These are phyloP conservation scores for Hesperia comma DNA, from an alignment of 2,888 invertebrate genomes.

Conservation along the genomic window DNA sequence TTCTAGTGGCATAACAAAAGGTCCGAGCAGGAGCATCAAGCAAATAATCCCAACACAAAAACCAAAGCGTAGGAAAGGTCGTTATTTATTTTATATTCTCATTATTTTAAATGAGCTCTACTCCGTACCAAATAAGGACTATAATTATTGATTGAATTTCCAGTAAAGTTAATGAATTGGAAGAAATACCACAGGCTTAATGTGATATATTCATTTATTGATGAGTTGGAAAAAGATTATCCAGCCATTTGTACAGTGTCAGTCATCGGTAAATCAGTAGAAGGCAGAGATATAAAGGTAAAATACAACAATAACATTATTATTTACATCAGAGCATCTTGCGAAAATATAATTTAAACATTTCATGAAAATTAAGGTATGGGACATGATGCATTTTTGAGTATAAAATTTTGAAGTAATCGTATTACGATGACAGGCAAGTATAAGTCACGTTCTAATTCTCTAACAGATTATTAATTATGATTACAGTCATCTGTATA, in stretches of 20 bases:
- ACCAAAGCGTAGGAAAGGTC: constrained; percentile 60
- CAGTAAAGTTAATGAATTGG: constrained; percentile 87
- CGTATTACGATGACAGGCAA: no score
- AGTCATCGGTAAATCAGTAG: constrained; percentile 90
- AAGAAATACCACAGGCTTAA: constrained; percentile 88
- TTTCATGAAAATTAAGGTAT: no score
- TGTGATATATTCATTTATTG: constrained; percentile 90
- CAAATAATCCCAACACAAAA: constrained; percentile 57
- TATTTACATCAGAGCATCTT: no score
- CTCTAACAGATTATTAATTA: no score
- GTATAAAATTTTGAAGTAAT: no score
- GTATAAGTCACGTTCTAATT: no score
- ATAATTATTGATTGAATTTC: constrained; percentile 30
- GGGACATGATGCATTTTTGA: no score
- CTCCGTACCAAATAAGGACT: constrained; percentile 13
- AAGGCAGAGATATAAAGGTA: constrained; percentile 90
- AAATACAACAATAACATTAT: constrained; percentile 5
- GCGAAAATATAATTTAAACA: no score
- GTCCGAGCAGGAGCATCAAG: constrained; percentile 41
- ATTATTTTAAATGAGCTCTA: constrained; percentile 8
- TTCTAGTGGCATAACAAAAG: constrained; percentile 42
- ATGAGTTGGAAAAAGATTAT: constrained; percentile 89
- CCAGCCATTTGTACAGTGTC: constrained; percentile 89
- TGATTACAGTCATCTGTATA: no score
- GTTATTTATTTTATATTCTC: constrained; percentile 28